Conservation (phyloP, 2,888 invertebrate genomes). For the Gnatocerus cornutus region DNA sequence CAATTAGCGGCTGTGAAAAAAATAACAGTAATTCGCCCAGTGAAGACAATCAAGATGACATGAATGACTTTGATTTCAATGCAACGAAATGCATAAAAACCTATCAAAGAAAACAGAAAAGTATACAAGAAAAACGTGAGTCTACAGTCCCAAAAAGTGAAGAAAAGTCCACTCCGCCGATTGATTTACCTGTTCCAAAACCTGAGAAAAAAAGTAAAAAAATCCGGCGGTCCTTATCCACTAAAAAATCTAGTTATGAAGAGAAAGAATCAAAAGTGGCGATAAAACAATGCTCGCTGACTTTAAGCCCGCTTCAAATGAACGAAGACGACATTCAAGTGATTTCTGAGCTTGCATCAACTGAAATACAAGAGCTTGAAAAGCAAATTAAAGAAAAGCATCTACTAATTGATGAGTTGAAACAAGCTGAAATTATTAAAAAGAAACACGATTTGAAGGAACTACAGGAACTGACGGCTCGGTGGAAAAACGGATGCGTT, state of each 20-base stretch:
- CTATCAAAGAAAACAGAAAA: no score
- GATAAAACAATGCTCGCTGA: neutral
- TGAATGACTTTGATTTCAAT: no score
- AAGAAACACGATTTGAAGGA: slow-evolving; percentile 41
- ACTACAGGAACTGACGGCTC: slow-evolving; percentile 29
- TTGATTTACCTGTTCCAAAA: neutral
- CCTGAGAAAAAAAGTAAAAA: slow-evolving; percentile 8
- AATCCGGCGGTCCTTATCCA: slow-evolving; percentile 34
- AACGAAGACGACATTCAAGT: neutral
- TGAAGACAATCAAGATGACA: no score
- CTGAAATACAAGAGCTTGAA: slow-evolving; percentile 22
- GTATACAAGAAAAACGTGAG: no score
- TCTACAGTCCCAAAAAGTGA: no score
- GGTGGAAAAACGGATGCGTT: slow-evolving; percentile 46
- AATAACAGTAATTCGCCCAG: no score
- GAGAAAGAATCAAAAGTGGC: neutral
- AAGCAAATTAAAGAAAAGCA: slow-evolving; percentile 33
- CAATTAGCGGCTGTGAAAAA: no score
- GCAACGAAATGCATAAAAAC: no score
- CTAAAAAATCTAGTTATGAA: slow-evolving; percentile 27
- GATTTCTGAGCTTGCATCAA: neutral
- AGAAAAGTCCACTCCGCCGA: no score
- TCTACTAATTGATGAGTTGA: slow-evolving; percentile 35
- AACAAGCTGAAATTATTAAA: slow-evolving; percentile 48
- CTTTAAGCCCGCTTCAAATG: neutral